Conservation (phyloP, 2,113 vertebrate species). For the Picathartes gymnocephalus region DNA sequence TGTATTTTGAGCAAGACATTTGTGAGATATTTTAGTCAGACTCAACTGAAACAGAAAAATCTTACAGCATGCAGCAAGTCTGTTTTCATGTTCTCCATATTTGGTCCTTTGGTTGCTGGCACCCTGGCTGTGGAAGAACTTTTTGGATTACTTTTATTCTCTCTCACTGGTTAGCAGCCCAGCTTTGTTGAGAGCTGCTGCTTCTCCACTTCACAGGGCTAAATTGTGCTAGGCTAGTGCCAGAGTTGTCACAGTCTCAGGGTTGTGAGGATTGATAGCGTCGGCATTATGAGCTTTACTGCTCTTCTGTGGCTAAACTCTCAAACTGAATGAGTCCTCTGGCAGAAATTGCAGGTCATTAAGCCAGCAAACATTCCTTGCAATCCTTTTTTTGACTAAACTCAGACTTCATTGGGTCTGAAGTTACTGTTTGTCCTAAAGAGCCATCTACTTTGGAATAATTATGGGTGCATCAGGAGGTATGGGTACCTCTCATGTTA, state of each 20-base stretch:
- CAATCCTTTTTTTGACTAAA: slow-evolving; percentile 14
- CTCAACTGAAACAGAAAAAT: not conserved
- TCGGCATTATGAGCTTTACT: not conserved
- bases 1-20: not conserved
- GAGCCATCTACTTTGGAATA: not conserved
- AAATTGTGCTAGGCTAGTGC: not conserved
- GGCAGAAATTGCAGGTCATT: slow-evolving; percentile 38
- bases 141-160: not conserved
- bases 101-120: not conserved
- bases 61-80: not conserved
- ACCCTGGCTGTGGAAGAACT: not conserved
- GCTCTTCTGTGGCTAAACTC: not conserved
- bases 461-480: not conserved
- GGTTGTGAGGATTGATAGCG: not conserved
- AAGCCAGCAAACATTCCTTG: not conserved
- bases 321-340: slow-evolving; percentile 20
- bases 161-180: not conserved
- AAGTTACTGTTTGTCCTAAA: not conserved
- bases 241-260: not conserved
- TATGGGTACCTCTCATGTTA: not conserved
- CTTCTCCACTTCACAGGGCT: not conserved
- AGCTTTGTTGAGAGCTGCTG: not conserved
- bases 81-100: not conserved
- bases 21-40: not conserved
- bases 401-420: not conserved